Evolutionary conservation across 2,113 vertebrate genomes (phyloP).

Genomic region (Atrichornis clamosus): DNA sequence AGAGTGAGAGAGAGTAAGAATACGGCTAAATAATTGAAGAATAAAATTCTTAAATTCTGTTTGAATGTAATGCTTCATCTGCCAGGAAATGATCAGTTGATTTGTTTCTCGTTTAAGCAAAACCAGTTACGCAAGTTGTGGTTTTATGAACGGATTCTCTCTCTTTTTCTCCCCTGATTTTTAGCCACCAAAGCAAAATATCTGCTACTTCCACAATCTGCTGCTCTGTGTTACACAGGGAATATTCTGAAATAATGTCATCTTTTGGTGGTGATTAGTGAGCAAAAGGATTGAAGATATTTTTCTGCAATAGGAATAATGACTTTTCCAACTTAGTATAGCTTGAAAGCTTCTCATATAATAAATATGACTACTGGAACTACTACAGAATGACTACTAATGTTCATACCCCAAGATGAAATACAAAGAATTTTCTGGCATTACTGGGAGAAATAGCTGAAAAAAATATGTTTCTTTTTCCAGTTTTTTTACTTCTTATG

Average conservation of each 20-base stretch:
- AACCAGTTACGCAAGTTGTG: conserved; percentile 9
- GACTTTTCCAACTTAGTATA: neutral
- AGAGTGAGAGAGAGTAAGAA: neutral
- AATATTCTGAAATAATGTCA: neutral
- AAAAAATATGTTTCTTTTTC: neutral
- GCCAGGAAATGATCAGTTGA: conserved; percentile 18
- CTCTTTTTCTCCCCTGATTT: neutral
- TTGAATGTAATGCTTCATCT: neutral
- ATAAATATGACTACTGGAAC: no score
- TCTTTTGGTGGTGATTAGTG: neutral
- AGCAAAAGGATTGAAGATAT: neutral
- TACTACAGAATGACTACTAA: neutral
- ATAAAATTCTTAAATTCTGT: neutral
- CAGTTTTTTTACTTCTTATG: neutral
- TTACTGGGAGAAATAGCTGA: neutral
- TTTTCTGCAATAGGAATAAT: neutral
- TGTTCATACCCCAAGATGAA: neutral
- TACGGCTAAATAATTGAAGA: neutral
- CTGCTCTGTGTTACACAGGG: neutral
- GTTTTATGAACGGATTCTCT: neutral
- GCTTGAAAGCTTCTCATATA: neutral
- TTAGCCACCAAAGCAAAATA: conserved; percentile 1
- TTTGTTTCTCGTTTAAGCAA: conserved; percentile 33
- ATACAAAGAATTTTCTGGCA: neutral
- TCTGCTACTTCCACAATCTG: neutral